Percentiles rank a stretch among this genome's conserved stretches.
phyloP scores from a whole-genome alignment of 2,888 invertebrate genomes.

The Hipparchia sbordonii region DNA sequence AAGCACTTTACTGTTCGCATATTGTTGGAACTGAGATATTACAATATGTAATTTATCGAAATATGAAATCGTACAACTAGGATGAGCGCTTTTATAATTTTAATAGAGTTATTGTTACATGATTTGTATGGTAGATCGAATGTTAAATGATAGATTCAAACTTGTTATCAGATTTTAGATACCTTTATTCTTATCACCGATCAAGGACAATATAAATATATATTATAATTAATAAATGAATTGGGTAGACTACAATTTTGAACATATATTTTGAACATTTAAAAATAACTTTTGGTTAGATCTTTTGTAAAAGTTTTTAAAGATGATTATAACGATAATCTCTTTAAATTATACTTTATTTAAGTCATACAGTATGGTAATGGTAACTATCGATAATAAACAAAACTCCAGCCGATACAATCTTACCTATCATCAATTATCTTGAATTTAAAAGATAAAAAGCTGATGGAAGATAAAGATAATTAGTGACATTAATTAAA shows the following conservation, averaged over 20 bases:
- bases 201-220: no score
- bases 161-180: no score
- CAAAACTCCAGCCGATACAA: not conserved
- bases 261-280: no score
- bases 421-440: conserved; percentile 21
- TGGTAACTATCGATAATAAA: conserved; percentile 1
- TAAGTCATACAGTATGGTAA: not conserved
- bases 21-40: not conserved
- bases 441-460: conserved; percentile 24
- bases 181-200: no score
- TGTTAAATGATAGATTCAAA: no score
- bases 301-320: no score
- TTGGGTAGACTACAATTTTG: no score
- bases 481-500: conserved; percentile 55
- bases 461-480: conserved; percentile 45
- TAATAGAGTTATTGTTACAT: not conserved
- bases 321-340: not conserved
- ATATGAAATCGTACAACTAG: no score
- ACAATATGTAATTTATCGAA: not conserved
- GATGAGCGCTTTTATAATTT: not conserved
- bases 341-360: conserved; percentile 2
- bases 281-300: no score
- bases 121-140: no score
- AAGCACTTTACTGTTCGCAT: not conserved
- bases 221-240: no score